Evolutionary conservation across 2,113 vertebrate species (phyloP), one percentile per base, ranked within the genome.

Genomic region (Colossoma macropomum): DNA sequence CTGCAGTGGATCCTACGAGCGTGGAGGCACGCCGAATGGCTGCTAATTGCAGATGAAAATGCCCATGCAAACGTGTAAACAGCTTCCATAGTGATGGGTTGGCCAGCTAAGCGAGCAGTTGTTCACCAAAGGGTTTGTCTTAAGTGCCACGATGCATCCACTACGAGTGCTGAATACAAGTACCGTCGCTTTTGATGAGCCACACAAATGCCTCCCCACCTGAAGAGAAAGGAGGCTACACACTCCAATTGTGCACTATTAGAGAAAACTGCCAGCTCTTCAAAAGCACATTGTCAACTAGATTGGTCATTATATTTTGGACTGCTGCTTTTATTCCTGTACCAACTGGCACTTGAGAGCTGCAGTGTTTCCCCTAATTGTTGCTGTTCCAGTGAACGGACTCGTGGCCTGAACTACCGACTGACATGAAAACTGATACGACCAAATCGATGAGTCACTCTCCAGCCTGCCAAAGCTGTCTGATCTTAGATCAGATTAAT

Each of bases 11-110:
- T 71, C 41, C 63, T 77, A 48, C 34, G 56, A 50, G 19, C 13
- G 34, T 69, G 65, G 77, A 56, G 70, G 32, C 25, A 54, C 16
- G 28, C 72, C 56, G 66, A 78, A 85, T 77, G n/a, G 80, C 69
- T 70, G 69, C 80, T 88, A 80, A 88, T 88, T 87, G 75, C 74
- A 82, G 41, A 72, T 65, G 75, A 76, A 84, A 85, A 79, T 85
- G 60, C 68, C 74, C 12, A 28, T 77, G 45, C 41, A 60, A 83
- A 74, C 71, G 72, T 68, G 66, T 72, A 83, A 83, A 86, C 84
- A 86, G 41, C 77, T 73, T 75, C 75, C 75, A 30, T 7, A 77
- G 72, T 76, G 72, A 79, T 70, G 82, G 54, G 52, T 34, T 62
- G 50, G 69, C 32, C 27, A n/a, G 69, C 82, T 50, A 66, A 77